These are phyloP conservation scores for Cryptophagus acutangulus DNA, from an alignment of 2,888 invertebrate genomes.

Conservation along the genomic window DNA sequence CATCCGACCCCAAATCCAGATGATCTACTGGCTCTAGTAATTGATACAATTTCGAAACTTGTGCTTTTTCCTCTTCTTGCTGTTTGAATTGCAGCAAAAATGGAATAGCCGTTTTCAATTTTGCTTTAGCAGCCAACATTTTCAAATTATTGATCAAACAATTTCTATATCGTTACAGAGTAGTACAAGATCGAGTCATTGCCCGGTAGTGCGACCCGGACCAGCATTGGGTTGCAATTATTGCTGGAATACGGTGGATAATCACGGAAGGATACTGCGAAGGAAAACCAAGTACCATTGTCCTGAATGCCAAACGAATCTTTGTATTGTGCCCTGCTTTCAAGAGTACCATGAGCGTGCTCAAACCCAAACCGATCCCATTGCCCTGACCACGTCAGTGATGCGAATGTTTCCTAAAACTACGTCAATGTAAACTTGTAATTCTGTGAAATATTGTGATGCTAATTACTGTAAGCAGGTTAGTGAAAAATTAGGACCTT, in stretches of 20 bases:
- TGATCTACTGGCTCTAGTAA: too few species aligned
- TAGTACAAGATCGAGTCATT: slow-evolving; percentile 65
- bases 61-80: too few species aligned
- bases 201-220: slow-evolving; percentile 76
- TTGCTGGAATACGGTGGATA: slow-evolving; percentile 87
- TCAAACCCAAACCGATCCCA: slow-evolving; percentile 39
- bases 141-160: slow-evolving; percentile 34
- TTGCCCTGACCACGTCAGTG: slow-evolving; percentile 39
- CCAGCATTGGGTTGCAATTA: slow-evolving; percentile 84
- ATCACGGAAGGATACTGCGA: slow-evolving; percentile 73
- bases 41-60: too few species aligned
- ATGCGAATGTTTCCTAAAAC: slow-evolving; percentile 48
- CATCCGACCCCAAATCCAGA: too few species aligned
- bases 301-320: slow-evolving; percentile 82
- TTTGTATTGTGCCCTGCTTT: slow-evolving; percentile 87
- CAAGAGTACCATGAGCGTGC: slow-evolving; percentile 72
- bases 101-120: too few species aligned
- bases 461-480: too few species aligned
- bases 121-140: not conserved
- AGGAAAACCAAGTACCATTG: slow-evolving; percentile 87
- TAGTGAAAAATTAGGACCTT: too few species aligned
- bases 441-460: not conserved
- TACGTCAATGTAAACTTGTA: slow-evolving; percentile 43
- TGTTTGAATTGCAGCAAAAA: too few species aligned
- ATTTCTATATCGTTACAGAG: slow-evolving; percentile 39